phyloP scores from a whole-genome alignment of 2,797 vertebrate species.

The Masticophis lateralis region DNA sequence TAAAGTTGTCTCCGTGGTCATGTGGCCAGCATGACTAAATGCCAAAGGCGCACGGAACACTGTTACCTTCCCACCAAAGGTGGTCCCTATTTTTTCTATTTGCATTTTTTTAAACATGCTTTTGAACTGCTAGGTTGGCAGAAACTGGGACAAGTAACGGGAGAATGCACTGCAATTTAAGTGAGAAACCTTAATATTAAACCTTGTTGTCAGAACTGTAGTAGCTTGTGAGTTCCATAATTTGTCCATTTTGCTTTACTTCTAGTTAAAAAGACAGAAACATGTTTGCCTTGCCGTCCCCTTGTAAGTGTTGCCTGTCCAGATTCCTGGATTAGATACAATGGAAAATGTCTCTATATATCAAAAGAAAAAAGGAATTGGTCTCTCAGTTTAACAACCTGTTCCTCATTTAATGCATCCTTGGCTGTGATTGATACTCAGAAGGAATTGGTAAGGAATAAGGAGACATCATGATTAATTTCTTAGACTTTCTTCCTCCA shows the following conservation, averaged over 20 bases:
- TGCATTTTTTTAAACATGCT: too few relatives aligned
- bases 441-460: conserved; percentile 5
- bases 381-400: background rate
- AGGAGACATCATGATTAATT: background rate
- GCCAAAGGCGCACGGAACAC: too few relatives aligned
- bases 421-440: conserved; percentile 2
- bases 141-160: too few relatives aligned
- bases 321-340: conserved; percentile 7
- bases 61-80: too few relatives aligned
- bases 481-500: background rate
- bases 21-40: too few relatives aligned
- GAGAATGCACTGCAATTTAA: background rate
- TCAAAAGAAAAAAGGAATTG: conserved; percentile 4
- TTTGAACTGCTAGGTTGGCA: too few relatives aligned
- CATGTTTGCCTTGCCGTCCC: background rate
- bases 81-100: too few relatives aligned
- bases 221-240: background rate
- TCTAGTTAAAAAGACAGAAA: background rate
- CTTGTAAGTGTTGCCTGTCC: background rate
- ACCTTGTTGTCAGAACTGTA: background rate
- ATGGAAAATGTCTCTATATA: conserved; percentile 1
- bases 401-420: background rate
- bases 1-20: too few relatives aligned
- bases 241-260: background rate
- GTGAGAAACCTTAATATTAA: background rate